phyloP scores from a whole-genome alignment of 2,888 invertebrate species.

The Phortica magna region DNA sequence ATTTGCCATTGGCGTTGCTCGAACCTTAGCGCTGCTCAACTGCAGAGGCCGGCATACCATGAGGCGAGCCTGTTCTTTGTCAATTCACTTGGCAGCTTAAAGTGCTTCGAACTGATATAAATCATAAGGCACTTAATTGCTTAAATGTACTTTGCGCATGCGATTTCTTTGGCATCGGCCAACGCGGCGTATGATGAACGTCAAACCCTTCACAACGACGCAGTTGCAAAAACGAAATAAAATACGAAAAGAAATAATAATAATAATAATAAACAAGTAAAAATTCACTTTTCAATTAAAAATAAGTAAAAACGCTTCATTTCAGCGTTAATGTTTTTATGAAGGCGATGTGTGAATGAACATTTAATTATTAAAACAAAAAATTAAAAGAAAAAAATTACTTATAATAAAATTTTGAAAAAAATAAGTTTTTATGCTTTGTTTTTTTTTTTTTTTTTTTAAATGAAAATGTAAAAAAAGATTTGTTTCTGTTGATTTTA shows the following conservation, averaged over 20 bases:
- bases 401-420: constrained; percentile 26
- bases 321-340: constrained; percentile 60
- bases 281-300: neutral
- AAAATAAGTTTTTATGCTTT: no score
- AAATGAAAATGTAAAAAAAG: constrained; percentile 31
- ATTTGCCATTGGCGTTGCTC: constrained; percentile 40
- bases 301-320: constrained; percentile 44
- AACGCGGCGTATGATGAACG: constrained; percentile 22
- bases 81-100: neutral
- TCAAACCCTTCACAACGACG: neutral
- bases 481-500: constrained; percentile 9
- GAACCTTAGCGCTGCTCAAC: neutral
- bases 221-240: neutral
- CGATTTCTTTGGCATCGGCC: neutral
- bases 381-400: constrained; percentile 45
- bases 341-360: constrained; percentile 61
- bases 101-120: neutral
- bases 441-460: neutral
- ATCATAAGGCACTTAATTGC: neutral
- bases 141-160: constrained; percentile 11
- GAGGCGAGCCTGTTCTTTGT: constrained; percentile 7
- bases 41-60: neutral
- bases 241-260: neutral
- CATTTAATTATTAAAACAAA: constrained; percentile 58
- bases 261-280: neutral